Conservation (phyloP, 2,888 invertebrate species). For the Trilocha varians region DNA sequence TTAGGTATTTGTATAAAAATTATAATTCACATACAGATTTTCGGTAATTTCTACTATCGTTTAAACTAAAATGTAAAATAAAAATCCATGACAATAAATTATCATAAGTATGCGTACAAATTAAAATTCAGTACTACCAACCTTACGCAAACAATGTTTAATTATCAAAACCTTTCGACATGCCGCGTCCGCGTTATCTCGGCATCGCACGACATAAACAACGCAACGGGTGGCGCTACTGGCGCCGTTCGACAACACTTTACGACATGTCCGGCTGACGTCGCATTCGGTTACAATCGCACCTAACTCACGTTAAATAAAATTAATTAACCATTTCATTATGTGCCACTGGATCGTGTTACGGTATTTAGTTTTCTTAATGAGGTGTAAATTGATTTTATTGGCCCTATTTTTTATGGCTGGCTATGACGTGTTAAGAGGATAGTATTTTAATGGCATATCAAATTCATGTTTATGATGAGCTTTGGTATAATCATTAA, state of each 20-base stretch:
- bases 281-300: neutral
- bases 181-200: conserved; percentile 33
- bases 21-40: no score
- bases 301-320: conserved; percentile 7
- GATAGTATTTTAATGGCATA: neutral
- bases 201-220: conserved; percentile 55
- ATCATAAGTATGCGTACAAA: conserved; percentile 49
- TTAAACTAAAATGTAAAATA: no score
- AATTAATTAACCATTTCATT: neutral
- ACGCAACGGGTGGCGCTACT: conserved; percentile 64
- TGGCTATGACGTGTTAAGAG: neutral
- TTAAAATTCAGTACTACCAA: no score
- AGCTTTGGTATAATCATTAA: no score
- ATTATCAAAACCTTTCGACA: conserved; percentile 1
- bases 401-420: neutral
- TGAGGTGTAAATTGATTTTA: neutral
- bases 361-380: neutral
- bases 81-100: no score
- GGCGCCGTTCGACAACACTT: conserved; percentile 29
- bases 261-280: conserved; percentile 25
- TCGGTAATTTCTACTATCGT: no score
- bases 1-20: no score
- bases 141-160: neutral
- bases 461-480: no score
- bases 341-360: neutral